A percentile compares a stretch with the other conserved stretches of the same genome.
Evolutionary conservation across 2,888 invertebrate genomes (phyloP).

Genomic region (Cryptus viduatorius): DNA sequence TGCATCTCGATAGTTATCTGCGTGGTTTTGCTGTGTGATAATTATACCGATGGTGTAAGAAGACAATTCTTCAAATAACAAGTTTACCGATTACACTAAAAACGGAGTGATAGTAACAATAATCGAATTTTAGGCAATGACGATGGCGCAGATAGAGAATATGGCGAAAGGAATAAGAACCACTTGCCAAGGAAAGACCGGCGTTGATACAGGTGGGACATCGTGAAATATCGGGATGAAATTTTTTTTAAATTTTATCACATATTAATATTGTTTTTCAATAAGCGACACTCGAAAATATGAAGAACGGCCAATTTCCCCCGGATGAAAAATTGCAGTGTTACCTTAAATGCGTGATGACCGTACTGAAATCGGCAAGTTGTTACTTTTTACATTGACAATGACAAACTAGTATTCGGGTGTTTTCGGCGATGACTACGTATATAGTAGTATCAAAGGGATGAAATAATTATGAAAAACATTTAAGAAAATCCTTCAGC

Average conservation of each 20-base stretch:
- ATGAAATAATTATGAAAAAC: too few species aligned
- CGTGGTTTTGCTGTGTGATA: background rate
- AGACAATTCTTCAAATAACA: background rate
- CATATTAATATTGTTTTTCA: conserved; percentile 26
- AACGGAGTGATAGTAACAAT: background rate
- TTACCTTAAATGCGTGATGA: conserved; percentile 86
- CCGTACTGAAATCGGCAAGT: conserved; percentile 86
- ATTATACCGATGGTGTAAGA: background rate
- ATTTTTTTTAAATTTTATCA: background rate
- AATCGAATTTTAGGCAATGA: conserved; percentile 71
- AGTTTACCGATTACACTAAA: background rate
- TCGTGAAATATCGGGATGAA: background rate
- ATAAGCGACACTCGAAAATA: conserved; percentile 64
- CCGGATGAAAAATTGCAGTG: conserved; percentile 83
- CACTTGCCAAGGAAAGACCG: conserved; percentile 88
- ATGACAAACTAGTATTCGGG: background rate
- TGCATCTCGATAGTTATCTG: background rate
- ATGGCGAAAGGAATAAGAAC: conserved; percentile 89
- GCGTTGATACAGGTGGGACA: conserved; percentile 86
- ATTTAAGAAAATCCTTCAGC: too few species aligned
- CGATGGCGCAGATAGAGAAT: conserved; percentile 87
- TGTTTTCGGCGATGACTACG: background rate
- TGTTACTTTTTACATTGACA: background rate
- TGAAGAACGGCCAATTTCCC: conserved; percentile 73
- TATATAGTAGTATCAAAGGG: too few species aligned